A percentile compares a stretch with the other conserved stretches of the same genome.
Evolutionary conservation across 2,888 invertebrate genomes (phyloP).

Genomic region (Nasonia oneida): DNA sequence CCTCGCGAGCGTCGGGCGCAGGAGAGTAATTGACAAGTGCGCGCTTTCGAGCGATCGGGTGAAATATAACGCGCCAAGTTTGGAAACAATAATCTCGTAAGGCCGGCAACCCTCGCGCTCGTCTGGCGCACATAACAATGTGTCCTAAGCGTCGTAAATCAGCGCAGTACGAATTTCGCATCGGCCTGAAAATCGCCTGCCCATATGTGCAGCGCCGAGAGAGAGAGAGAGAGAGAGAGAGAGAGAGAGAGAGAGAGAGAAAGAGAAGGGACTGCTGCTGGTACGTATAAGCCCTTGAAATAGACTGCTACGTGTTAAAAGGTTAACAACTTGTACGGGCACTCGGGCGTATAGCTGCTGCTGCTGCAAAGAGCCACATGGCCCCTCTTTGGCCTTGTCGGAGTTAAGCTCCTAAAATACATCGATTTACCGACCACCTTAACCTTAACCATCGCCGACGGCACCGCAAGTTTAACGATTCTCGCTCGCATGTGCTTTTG

Average conservation of each 20-base stretch:
- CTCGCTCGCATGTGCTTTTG: too few relatives aligned
- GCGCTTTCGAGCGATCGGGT: constrained; percentile 25
- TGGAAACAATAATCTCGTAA: constrained; percentile 58
- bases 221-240: neutral
- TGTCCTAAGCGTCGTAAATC: constrained; percentile 57
- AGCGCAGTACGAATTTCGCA: constrained; percentile 25
- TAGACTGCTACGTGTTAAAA: constrained; percentile 55
- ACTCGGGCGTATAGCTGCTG: neutral
- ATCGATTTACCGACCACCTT: constrained; percentile 48
- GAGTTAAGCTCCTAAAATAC: constrained; percentile 50
- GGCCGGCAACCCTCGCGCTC: neutral
- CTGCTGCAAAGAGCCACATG: constrained; percentile 35
- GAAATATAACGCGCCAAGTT: constrained; percentile 51
- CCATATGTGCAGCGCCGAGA: neutral
- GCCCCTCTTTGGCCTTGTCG: constrained; percentile 47
- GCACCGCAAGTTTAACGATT: constrained; percentile 9
- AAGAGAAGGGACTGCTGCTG: neutral
- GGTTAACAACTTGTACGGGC: constrained; percentile 54
- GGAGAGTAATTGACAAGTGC: constrained; percentile 45
- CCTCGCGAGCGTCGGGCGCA: neutral
- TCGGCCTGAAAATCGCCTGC: constrained; percentile 19
- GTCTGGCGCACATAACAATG: constrained; percentile 33
- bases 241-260: neutral
- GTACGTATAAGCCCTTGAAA: constrained; percentile 41
- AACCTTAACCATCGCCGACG: constrained; percentile 47